Conservation (phyloP, 1,140 invertebrate species). For the Ephestia elutella region DNA sequence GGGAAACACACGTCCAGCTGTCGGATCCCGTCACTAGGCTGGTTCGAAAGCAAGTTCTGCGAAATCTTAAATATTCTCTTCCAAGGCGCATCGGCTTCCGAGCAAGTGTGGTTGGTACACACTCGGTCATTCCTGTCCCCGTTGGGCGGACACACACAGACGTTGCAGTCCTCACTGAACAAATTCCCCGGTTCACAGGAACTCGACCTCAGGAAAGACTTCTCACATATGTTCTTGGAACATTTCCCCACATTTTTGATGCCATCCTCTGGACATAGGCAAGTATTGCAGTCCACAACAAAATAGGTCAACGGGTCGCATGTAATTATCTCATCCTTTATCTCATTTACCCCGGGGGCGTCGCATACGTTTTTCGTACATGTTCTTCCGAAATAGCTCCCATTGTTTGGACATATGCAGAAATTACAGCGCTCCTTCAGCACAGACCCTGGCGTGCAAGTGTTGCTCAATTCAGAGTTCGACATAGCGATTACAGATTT, state of each 20-base stretch:
- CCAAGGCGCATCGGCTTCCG: slow-evolving; percentile 33
- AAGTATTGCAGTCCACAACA: slow-evolving; percentile 61
- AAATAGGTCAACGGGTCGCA: slow-evolving; percentile 62
- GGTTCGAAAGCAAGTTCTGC: slow-evolving; percentile 32
- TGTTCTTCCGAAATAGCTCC: slow-evolving; percentile 33
- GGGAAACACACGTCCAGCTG: slow-evolving; percentile 53
- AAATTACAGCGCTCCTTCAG: slow-evolving; percentile 52
- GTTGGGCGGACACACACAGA: slow-evolving; percentile 66
- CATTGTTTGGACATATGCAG: slow-evolving; percentile 56
- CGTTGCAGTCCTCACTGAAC: slow-evolving; percentile 67
- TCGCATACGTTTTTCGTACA: slow-evolving; percentile 56
- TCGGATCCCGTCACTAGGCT: slow-evolving; percentile 24
- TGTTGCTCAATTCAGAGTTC: slow-evolving; percentile 19
- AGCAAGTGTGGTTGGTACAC: slow-evolving; percentile 55
- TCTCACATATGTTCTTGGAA: slow-evolving; percentile 55
- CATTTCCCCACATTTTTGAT: slow-evolving; percentile 56
- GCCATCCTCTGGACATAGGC: slow-evolving; percentile 51
- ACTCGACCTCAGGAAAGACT: slow-evolving; percentile 43
- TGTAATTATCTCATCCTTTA: slow-evolving; percentile 30
- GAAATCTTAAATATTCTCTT: slow-evolving; percentile 43
- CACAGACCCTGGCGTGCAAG: slow-evolving; percentile 48
- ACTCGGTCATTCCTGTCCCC: slow-evolving; percentile 57
- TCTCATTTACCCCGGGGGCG: slow-evolving; percentile 7
- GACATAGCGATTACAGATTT: slow-evolving; percentile 14
- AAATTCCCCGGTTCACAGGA: slow-evolving; percentile 52